Base-by-base conservation (phyloP, 2,113 vertebrate species). In the Azemiops feae region DNA sequence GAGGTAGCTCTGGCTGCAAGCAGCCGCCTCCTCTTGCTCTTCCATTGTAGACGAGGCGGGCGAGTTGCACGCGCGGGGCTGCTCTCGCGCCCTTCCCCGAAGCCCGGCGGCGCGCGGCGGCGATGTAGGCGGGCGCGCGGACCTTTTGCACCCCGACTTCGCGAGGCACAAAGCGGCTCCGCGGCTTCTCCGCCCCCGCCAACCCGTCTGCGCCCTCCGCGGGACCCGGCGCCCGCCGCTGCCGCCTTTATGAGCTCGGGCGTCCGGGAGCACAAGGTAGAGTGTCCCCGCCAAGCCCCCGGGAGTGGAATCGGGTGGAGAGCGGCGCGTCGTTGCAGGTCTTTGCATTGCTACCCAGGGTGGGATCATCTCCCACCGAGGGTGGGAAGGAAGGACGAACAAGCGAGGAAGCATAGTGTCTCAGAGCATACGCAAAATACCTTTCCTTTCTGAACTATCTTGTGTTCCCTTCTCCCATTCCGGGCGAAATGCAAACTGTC, bases 391-490 rank as follows among this genome's bases (percentile, higher is more conserved):
- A 6, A 39, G 34, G 34, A 22, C 18, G 64, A 53, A 11, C 10
- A 10, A 34, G 25, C 6, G 39, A 50, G 30, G 27, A 50, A 47
- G n/a, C 9, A 85, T 12, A n/a, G 39, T 34, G 12, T 8, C 74
- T 53, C 92, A 53, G 92, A 64, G 81, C 92, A 53, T 93, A 89
- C 27, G n/a, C 88, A 87, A 88, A 93, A 55, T 58, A 18, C 14
- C 4, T 34, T 87, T 60, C 27, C 11, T 43, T 86, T n/a, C 34
- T 54, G 7, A 39, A 58, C 20, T 43, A 23, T 10, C 2, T 22
- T 60, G 3, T n/a, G 10, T 7, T 5, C 47, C 50, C 3, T 50
- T 54, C n/a, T 52, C n/a, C 20, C n/a, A 5, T 7, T 30, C 10
- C 39, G 9, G 16, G 47, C 47, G 8, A 34, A 69, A 89, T 16